Evolutionary conservation across 2,113 vertebrate species (phyloP), one percentile per base, ranked within the genome.

Genomic region (Albula glossodonta): DNA sequence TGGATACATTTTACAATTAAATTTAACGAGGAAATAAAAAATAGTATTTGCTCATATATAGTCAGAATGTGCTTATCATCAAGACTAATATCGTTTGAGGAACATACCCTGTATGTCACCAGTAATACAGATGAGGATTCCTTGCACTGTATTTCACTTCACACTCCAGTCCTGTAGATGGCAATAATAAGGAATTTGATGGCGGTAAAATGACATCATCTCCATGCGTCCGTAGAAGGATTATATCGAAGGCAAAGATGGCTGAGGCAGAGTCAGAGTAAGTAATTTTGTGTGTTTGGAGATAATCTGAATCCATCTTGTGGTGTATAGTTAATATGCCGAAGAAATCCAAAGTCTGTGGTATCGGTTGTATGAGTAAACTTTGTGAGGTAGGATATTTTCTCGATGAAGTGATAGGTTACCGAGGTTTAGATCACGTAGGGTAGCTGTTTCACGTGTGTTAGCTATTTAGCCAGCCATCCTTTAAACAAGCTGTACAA

Each of bases 191-290:
- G 48, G 6, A 10, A 50, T 4, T 17, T 63, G 25, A 60, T 25
- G 13, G 11, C 5, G 22, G 4, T 5, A 0, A 3, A 48, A 51
- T 84, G 83, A 88, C 90, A 89, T 92, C 87, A 93, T 87, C 10
- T 1, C 0, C 0, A 4, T 11, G 89, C 90, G 92, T 88, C 92
- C 4, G 22, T 77, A 31, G 4, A 0, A 4, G 19, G 48, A 41
- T 1, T 41, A 41, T 0, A 0, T 8, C 10, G 2, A 12, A 0
- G 77, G 2, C 1, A 77, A 49, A 25, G 48, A 92, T 94, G 94
- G 94, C 94, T 0, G 94, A 94, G 94, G 94, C 94, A 0, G 94
- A 94, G 77, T 9, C 89, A 0, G 92, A 91, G 93, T 94, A 85
- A 1, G 94, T 92, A 41, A 84, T 50, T 60, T 0, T 22, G 8